phyloP scores from a whole-genome alignment of 1,140 invertebrate species.

The Yoshiicerus persimilis region DNA sequence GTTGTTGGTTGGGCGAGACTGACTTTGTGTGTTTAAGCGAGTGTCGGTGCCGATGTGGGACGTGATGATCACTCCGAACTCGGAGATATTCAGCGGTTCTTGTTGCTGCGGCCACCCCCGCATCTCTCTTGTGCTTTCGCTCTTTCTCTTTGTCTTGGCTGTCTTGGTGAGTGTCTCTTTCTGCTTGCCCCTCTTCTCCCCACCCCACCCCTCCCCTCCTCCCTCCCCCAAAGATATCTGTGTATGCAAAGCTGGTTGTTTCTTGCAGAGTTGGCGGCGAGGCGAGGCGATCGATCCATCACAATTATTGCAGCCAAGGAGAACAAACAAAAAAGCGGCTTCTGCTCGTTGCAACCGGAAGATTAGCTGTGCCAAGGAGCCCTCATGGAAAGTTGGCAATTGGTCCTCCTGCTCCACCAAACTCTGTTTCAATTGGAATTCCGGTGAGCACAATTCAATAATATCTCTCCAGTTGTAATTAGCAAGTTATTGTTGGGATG shows the following conservation, averaged over 20 bases:
- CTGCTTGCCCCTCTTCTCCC: not conserved
- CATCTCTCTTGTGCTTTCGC: not conserved
- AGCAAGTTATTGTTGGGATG: no score
- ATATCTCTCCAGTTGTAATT: not conserved
- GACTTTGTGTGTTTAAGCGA: not conserved
- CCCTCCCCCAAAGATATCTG: not conserved
- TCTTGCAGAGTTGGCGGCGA: not conserved
- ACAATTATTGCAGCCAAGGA: not conserved
- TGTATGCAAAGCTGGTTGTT: not conserved
- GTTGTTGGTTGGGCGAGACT: not conserved
- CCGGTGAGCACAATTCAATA: slow-evolving; percentile 56
- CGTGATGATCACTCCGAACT: slow-evolving; percentile 26
- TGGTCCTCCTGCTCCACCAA: slow-evolving; percentile 72
- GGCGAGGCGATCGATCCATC: not conserved
- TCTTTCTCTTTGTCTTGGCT: not conserved
- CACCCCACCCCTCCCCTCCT: no score
- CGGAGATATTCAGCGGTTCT: not conserved
- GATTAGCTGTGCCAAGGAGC: not conserved
- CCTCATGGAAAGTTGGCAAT: slow-evolving; percentile 65
- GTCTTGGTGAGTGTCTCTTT: not conserved
- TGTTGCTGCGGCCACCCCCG: not conserved
- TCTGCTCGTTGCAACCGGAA: not conserved
- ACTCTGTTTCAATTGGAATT: slow-evolving; percentile 74
- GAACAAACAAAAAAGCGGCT: not conserved
- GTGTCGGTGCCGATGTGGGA: slow-evolving; percentile 36